Base-by-base conservation (phyloP, 2,888 invertebrate genomes). In the Perithous albicinctus region DNA sequence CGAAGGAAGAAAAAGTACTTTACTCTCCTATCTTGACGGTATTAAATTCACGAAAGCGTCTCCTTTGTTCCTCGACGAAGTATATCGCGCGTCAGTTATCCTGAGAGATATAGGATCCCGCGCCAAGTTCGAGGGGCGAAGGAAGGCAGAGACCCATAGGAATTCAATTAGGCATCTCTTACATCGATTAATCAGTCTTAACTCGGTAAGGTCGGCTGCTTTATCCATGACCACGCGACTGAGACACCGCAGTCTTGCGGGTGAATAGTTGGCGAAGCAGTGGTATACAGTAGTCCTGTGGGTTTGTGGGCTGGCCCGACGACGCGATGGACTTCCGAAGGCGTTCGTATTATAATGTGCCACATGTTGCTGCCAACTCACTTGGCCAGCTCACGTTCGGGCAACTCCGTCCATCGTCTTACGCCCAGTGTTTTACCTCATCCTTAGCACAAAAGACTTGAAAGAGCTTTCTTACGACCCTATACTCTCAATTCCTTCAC, bases 321-420 rank as follows among this genome's bases (percentile, higher is more conserved):
- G 74, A 63, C 75, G 76, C 81, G 46, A 32, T 38, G 67, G 63
- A 63, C 64, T 78, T 84, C 26, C 72, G 66, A 85, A 86, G 72
- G 56, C 64, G 78, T 86, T 85, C 82, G 80, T 75, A 70, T 86
- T 86, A 85, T 87, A 88, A 89, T 85, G 86, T 89, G 87, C 89
- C 89, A 89, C 89, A 89, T 89, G 90, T 89, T 89, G 89, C 89
- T 90, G 80, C 80, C 75, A 73, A 72, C 67, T 66, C 63, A 59
- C 73, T 64, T 67, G 69, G 59, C 77, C 54, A 75, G 38, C 70
- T 74, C 75, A 74, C 72, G 66, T 76, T 66, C 59, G 23, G 43
- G 48, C 46, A 15, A 32, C 6, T 32, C 23, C 35, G 20, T 82
- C 18, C 46, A 46, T 8, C n/a, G 15, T 48, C 26, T 26, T 41